phyloP scores from a whole-genome alignment of 2,113 vertebrate genomes.

The Cyprinodon tularosa region DNA sequence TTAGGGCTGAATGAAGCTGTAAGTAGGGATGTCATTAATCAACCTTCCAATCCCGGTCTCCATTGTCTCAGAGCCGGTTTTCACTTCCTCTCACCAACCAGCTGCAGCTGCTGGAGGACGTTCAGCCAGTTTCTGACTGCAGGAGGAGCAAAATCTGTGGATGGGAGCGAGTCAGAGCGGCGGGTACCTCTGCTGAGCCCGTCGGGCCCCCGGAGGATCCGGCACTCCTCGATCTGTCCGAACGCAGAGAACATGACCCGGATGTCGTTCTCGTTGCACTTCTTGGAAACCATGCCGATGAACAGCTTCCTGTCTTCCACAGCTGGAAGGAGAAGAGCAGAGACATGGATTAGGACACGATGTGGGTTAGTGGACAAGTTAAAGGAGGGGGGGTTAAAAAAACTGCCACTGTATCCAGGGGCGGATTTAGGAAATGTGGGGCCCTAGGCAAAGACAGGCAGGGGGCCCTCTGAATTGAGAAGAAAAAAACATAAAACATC shows the following conservation, averaged over 20 bases:
- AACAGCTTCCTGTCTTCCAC: constrained; percentile 99
- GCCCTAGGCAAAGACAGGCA: too few species aligned
- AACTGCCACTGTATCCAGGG: too few species aligned
- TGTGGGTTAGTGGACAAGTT: neutral
- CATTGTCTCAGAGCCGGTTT: neutral
- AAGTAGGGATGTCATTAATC: too few species aligned
- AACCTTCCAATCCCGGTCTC: constrained; percentile 17
- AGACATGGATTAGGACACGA: constrained; percentile 34
- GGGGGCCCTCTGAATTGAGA: too few species aligned
- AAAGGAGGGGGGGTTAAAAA: too few species aligned
- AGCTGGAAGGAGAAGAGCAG: constrained; percentile 84
- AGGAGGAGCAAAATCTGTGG: constrained; percentile 23
- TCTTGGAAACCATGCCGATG: constrained; percentile 99
- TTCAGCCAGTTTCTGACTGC: neutral
- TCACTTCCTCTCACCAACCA: constrained; percentile 4
- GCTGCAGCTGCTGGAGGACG: constrained; percentile 42
- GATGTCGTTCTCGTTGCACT: constrained; percentile 99
- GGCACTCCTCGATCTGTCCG: constrained; percentile 99
- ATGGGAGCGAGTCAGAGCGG: constrained; percentile 20
- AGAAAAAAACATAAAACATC: too few species aligned
- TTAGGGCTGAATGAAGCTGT: too few species aligned
- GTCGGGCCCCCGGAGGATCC: constrained; percentile 96
- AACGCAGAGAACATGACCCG: constrained; percentile 99
- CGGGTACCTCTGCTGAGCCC: constrained; percentile 96
- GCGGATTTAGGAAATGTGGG: too few species aligned